Conservation (phyloP, 2,113 vertebrate species). For the Sphaerodactylus townsendi region DNA sequence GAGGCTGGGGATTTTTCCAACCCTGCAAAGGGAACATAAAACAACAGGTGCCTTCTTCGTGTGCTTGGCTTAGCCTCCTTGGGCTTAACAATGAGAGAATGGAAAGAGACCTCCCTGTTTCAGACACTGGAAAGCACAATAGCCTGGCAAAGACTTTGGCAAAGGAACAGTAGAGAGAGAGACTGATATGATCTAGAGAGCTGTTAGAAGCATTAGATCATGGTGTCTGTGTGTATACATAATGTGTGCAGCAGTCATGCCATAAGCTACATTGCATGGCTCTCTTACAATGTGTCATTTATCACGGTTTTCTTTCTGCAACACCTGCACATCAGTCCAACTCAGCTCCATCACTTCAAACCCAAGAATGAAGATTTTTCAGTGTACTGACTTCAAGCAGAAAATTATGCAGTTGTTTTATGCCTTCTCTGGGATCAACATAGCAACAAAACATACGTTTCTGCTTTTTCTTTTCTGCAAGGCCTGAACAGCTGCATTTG, state of each 20-base stretch:
- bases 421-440: neutral
- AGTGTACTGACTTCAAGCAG: neutral
- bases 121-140: conserved; percentile 16
- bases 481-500: neutral
- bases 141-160: conserved; percentile 21
- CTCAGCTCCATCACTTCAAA: neutral
- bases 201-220: conserved; percentile 33
- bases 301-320: neutral
- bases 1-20: neutral
- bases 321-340: neutral
- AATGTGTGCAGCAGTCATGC: neutral
- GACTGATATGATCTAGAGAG: conserved; percentile 8
- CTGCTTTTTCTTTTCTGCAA: neutral
- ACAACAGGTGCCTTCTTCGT: conserved; percentile 54
- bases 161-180: neutral
- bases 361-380: neutral
- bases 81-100: neutral
- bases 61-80: conserved; percentile 4
- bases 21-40: conserved; percentile 29
- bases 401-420: neutral
- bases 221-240: accelerated
- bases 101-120: neutral
- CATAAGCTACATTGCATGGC: neutral
- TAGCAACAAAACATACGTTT: neutral
- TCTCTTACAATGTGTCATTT: neutral